These are phyloP conservation scores for Lepidurus packardi DNA, from an alignment of 1,140 invertebrate genomes.

Conservation along the genomic window DNA sequence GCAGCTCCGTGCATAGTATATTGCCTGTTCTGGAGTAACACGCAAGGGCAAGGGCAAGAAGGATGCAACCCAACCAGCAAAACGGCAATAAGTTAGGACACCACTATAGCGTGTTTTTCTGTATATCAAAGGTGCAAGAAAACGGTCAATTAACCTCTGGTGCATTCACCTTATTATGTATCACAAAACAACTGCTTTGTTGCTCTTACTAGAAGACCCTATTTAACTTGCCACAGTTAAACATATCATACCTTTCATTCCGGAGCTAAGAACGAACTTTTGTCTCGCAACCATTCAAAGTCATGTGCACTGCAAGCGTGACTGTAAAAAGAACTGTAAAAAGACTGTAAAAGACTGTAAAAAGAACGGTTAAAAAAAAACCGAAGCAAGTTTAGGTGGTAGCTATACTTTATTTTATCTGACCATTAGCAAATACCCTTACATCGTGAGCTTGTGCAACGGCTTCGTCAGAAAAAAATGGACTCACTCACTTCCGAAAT, in stretches of 20 bases:
- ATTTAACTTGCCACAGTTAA: conserved; percentile 2
- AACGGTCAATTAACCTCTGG: conserved; percentile 6
- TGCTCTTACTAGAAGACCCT: background rate
- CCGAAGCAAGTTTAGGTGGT: too few species aligned
- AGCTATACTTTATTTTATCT: too few species aligned
- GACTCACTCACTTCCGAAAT: too few species aligned
- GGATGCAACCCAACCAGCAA: background rate
- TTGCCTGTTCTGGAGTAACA: background rate
- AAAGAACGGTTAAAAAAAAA: too few species aligned
- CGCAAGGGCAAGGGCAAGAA: background rate
- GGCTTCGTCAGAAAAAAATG: too few species aligned
- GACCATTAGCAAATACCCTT: too few species aligned
- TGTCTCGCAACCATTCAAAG: too few species aligned
- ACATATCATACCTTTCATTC: background rate
- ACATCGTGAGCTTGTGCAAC: too few species aligned
- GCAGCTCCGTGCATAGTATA: background rate
- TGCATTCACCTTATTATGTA: conserved; percentile 10
- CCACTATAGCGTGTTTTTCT: background rate
- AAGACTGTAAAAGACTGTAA: too few species aligned
- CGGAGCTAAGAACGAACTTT: too few species aligned
- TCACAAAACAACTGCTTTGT: background rate
- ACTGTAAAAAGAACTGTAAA: too few species aligned
- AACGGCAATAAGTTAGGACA: background rate
- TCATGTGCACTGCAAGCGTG: too few species aligned
- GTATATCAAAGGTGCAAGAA: conserved; percentile 7